Evolutionary conservation across 2,888 invertebrate species (phyloP), one percentile per base, ranked within the genome.

Genomic region (Drosophila mettleri): DNA sequence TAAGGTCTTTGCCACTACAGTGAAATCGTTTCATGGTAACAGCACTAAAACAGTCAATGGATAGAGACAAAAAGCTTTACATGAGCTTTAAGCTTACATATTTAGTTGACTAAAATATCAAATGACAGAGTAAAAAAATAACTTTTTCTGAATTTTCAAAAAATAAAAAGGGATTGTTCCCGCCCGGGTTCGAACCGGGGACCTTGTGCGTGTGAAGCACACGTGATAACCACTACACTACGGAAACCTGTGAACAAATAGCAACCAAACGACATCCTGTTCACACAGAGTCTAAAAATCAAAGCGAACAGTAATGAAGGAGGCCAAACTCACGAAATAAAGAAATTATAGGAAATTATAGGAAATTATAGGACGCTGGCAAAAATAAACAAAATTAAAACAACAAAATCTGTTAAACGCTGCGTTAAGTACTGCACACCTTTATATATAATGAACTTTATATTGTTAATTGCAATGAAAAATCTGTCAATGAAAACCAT

Each of bases 171-270:
- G 2, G 14, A 14, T 6, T 90, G 91, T 90, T 90, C 88, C 89
- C 91, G 89, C 90, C 91, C 91, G 90, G 91, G 89, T 89, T 91
- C 91, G 91, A 91, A 91, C 91, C 91, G 91, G 91, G 90, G 90
- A 85, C 91, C 91, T 91, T 90, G 90, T 88, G 90, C 90, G 90
- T 90, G 90, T 90, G 89, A 90, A 90, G 90, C 90, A 88, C 90
- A 90, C 89, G 90, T 90, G 90, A 90, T 91, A 90, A 90, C 91
- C 90, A 80, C 90, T 90, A 91, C 90, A 91, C 90, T 90, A 91
- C 90, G 90, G 87, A 90, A 90, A 90, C 90, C 3, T 14, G 0
- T 1, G 0, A 0, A 0, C 0, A 0, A 0, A 0, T 0, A 9
- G 0, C 0, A 6, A 3, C 34, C 4, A 36, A 73, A 55, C 10